A percentile compares a stretch with the other conserved stretches of the same genome.
phyloP scores from a whole-genome alignment of 2,113 vertebrate genomes.

The Deroptyus accipitrinus region DNA sequence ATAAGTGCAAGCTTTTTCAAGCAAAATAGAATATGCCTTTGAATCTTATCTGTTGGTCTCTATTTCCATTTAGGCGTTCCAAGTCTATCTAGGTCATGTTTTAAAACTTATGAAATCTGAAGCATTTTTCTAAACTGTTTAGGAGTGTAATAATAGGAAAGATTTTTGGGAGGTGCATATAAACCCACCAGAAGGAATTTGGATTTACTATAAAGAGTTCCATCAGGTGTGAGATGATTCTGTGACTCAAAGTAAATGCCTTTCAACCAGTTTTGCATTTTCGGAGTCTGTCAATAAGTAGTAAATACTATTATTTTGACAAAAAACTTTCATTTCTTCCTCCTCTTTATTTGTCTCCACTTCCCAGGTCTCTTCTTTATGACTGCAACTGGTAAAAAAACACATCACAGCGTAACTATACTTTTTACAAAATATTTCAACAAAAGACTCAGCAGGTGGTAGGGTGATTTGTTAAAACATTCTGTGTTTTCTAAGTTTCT shows the following conservation, averaged over 20 bases:
- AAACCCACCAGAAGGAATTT: not conserved
- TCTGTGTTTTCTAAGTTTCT: not conserved
- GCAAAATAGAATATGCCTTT: not conserved
- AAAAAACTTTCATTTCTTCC: accelerated
- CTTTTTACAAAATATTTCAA: not conserved
- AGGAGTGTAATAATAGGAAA: not conserved
- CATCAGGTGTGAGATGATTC: not conserved
- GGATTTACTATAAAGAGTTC: not conserved
- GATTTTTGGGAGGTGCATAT: not conserved
- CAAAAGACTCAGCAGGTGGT: accelerated
- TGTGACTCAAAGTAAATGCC: not conserved
- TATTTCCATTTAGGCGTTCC: not conserved
- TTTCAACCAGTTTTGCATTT: not conserved
- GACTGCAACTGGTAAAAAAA: not conserved
- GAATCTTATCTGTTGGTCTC: not conserved
- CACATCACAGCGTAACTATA: not conserved
- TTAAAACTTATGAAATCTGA: not conserved
- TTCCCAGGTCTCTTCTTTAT: not conserved
- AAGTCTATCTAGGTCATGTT: not conserved
- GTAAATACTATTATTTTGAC: not conserved
- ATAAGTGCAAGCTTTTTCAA: not conserved
- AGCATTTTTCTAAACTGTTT: not conserved
- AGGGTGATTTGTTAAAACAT: not conserved
- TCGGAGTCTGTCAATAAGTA: not conserved
- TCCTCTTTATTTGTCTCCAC: accelerated